Percentiles rank a stretch among this genome's conserved stretches.
Evolutionary conservation across 2,113 vertebrate genomes (phyloP).

Genomic region (Ceyx margarethae): DNA sequence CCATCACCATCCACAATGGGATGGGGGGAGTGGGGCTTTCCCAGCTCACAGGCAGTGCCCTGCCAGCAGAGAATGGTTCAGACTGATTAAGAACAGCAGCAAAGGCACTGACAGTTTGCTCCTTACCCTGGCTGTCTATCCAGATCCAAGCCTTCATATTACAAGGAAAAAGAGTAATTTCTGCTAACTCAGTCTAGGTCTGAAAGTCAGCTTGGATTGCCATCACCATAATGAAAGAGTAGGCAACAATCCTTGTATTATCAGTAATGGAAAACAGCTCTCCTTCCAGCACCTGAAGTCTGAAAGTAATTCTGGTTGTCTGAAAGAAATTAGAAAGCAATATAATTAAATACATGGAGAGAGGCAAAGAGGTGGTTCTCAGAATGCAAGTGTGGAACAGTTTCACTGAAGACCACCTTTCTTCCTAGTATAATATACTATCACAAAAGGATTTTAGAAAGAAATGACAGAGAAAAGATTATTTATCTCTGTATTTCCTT

Average conservation of each 20-base stretch:
- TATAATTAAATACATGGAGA: background rate
- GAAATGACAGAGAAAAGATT: background rate
- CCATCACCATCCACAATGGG: rapidly evolving
- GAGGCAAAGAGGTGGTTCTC: background rate
- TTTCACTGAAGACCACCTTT: background rate
- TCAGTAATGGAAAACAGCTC: background rate
- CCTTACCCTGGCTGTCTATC: background rate
- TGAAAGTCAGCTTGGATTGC: background rate
- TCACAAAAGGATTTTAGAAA: background rate
- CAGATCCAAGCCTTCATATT: background rate
- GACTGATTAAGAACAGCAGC: background rate
- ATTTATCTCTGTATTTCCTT: background rate
- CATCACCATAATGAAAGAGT: background rate
- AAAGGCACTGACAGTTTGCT: background rate
- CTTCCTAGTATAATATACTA: background rate
- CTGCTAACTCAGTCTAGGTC: background rate
- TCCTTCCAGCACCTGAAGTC: background rate
- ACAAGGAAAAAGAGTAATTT: background rate
- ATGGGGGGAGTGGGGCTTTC: background rate
- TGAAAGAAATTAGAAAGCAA: background rate
- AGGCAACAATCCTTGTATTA: background rate
- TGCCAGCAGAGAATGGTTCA: background rate
- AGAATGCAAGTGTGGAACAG: background rate
- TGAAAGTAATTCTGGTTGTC: background rate
- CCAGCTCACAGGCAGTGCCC: rapidly evolving